Percentiles rank a stretch among this genome's conserved stretches.
Conservation (phyloP, 2,888 invertebrate genomes). For the Rhagophthalmus giganteus region DNA sequence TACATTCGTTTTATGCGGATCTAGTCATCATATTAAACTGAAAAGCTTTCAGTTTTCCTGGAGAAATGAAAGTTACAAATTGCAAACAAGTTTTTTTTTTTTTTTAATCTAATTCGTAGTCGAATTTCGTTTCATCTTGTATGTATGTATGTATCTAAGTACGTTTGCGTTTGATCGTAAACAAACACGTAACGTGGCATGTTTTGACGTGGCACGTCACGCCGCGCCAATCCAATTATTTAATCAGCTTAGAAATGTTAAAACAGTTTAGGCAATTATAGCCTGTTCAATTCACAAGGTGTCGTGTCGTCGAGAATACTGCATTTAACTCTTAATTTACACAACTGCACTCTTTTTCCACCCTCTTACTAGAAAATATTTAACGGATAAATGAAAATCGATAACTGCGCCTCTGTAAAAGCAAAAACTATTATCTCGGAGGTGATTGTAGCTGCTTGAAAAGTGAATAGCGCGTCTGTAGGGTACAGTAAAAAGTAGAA, state of each 20-base stretch:
- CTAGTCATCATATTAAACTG: conserved; percentile 30
- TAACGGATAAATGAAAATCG: conserved; percentile 28
- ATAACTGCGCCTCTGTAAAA: conserved; percentile 11
- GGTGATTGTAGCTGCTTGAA: conserved; percentile 30
- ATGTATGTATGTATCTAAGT: conserved; percentile 10
- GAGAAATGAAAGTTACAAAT: conserved; percentile 30
- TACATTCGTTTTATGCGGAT: conserved; percentile 31
- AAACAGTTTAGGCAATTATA: no score
- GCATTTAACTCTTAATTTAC: no score
- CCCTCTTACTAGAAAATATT: conserved; percentile 5
- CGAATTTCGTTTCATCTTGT: conserved; percentile 23
- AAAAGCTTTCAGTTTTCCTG: conserved; percentile 29
- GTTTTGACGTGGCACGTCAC: no score
- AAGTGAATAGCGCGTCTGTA: conserved; percentile 26
- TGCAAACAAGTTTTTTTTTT: conserved; percentile 30
- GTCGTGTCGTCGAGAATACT: no score
- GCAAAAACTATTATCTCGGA: conserved; percentile 23
- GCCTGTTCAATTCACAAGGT: no score
- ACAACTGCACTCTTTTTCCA: conserved; percentile 1
- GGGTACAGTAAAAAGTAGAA: conserved; percentile 17
- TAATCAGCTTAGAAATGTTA: no score
- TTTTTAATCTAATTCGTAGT: conserved; percentile 17
- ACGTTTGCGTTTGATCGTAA: conserved; percentile 21
- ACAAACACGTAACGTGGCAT: conserved; percentile 18
- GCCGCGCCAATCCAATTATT: no score